Base-by-base conservation (phyloP, 2,888 invertebrate species). In the Willowsia nigromaculata region DNA sequence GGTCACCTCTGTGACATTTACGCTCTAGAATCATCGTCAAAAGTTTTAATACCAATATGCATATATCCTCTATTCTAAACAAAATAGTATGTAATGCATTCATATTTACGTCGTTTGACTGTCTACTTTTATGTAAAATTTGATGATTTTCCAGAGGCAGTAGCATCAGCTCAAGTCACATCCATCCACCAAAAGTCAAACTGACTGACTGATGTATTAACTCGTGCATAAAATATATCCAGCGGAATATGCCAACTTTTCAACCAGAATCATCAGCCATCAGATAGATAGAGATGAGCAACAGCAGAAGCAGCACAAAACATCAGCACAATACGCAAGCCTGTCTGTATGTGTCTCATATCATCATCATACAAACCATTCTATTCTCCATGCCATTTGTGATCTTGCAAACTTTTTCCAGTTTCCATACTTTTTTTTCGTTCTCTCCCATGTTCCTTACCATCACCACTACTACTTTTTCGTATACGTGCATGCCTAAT, bases 201-300 rank as follows among this genome's bases (percentile, higher is more conserved):
- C 74, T 85, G 85, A 85, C 85, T 85, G 86, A 86, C 80, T 86
- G 86, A 86, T 86, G 86, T 80, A 86, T 68, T 68, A 80, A 86
- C 68, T 86, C 86, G 86, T 86, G 86, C 86, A 86, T 86, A 80
- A 80, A 86, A 86, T 68, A 86, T 86, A 86, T 80, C 85, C 76
- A 37, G 80, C 62, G 80, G 85, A 78, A 76, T 40, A 59, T 85
- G 85, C 85, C 85, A 86, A 80, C 47, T 86, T 86, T 86, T 68
- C 86, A 86, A 80, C 86, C 71, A 59, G 50, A 80, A 68, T 82
- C 82, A 65, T 82, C 82, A 81, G 33, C 53, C 56, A 78, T 30
- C 18, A 37, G 80, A n/a, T n/a, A n/a, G n/a, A n/a, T n/a, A n/a
- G n/a, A n/a, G n/a, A 85, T 78, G 85, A 86, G 68, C 18, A 80